Evolutionary conservation across 1,140 invertebrate species (phyloP).

Genomic region (Chrysopa pallens): DNA sequence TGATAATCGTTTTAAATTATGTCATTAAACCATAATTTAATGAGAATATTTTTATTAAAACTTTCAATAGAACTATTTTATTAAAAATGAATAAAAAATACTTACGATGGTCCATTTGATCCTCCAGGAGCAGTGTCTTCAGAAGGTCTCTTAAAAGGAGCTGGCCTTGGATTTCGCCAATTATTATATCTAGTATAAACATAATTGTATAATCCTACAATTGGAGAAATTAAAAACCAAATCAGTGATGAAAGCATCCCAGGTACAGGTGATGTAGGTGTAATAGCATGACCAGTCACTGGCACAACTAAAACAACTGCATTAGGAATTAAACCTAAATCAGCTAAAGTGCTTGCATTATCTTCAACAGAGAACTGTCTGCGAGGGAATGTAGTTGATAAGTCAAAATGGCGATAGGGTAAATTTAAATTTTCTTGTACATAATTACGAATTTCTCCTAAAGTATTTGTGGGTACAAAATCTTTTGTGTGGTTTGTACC

Average conservation of each 20-base stretch:
- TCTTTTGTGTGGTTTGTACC: conserved; percentile 32
- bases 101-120: too few relatives aligned
- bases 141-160: conserved; percentile 10
- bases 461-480: conserved; percentile 18
- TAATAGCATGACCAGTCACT: conserved; percentile 5
- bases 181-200: conserved; percentile 54
- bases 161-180: conserved; percentile 28
- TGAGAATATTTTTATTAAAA: too few relatives aligned
- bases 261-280: conserved; percentile 9
- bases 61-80: too few relatives aligned
- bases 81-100: too few relatives aligned
- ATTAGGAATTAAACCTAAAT: conserved; percentile 58
- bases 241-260: conserved; percentile 15
- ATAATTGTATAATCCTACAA: conserved; percentile 41
- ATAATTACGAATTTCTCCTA: conserved; percentile 22
- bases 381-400: conserved; percentile 65
- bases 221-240: conserved; percentile 24
- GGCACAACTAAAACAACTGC: conserved; percentile 63
- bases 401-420: conserved; percentile 35
- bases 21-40: too few relatives aligned
- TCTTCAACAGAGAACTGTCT: conserved; percentile 45
- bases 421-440: conserved; percentile 20
- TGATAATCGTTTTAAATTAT: too few relatives aligned
- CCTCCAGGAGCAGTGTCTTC: not conserved
- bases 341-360: conserved; percentile 37